These are phyloP conservation scores for Diplolepis rosae DNA, from an alignment of 2,888 invertebrate genomes.

Conservation along the genomic window DNA sequence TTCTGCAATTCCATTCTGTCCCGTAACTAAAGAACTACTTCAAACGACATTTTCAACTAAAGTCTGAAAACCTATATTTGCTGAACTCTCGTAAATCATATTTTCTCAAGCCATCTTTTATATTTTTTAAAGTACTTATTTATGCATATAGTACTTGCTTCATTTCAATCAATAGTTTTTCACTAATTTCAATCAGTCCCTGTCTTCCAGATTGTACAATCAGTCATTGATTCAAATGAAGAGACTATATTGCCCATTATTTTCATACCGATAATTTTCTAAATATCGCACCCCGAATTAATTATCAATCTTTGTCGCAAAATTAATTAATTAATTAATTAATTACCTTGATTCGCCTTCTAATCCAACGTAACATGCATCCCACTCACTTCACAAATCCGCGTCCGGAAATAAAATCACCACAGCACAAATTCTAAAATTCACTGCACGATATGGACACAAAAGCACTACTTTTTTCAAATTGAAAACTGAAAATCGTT, in stretches of 20 bases:
- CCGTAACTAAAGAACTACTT: slow-evolving; percentile 46
- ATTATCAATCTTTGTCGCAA: too few relatives aligned
- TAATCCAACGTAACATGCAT: slow-evolving; percentile 57
- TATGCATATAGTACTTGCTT: too few relatives aligned
- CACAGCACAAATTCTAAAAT: slow-evolving; percentile 42
- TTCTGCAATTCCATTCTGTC: slow-evolving; percentile 61
- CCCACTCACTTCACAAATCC: slow-evolving; percentile 51
- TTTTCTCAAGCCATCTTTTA: too few relatives aligned
- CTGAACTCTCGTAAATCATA: background rate
- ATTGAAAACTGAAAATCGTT: background rate
- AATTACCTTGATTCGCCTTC: slow-evolving; percentile 50
- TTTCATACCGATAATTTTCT: too few relatives aligned
- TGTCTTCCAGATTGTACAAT: too few relatives aligned
- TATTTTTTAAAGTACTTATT: too few relatives aligned
- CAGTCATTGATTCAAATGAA: too few relatives aligned
- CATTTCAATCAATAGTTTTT: too few relatives aligned
- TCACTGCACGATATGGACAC: background rate
- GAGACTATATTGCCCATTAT: too few relatives aligned
- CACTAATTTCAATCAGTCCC: too few relatives aligned
- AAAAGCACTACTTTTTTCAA: background rate
- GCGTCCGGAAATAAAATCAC: slow-evolving; percentile 32
- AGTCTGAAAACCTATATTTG: background rate
- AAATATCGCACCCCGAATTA: too few relatives aligned
- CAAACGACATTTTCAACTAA: slow-evolving; percentile 33
- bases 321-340: slow-evolving; percentile 21